Evolutionary conservation across 2,113 vertebrate species (phyloP).

Genomic region (Diadophis punctatus): DNA sequence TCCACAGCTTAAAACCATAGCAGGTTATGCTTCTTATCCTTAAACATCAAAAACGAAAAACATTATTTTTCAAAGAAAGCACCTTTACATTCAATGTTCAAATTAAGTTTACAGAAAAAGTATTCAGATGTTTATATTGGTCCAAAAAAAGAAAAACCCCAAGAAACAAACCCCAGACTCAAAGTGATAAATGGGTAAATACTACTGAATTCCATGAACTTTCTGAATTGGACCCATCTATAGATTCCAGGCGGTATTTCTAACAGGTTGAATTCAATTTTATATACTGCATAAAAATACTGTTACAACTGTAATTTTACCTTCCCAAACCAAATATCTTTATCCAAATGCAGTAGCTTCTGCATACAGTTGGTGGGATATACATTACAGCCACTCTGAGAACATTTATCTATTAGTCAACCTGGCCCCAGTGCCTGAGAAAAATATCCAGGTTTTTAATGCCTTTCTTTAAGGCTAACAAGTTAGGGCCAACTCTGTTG

Average conservation of each 20-base stretch:
- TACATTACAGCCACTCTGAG: neutral
- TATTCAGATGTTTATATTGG: neutral
- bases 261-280: neutral
- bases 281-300: neutral
- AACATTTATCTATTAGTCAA: neutral
- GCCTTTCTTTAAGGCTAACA: neutral
- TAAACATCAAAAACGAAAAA: rapidly evolving
- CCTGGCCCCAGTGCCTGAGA: neutral
- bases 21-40: neutral
- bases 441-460: neutral
- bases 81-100: neutral
- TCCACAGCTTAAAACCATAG: neutral
- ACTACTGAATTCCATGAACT: neutral
- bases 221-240: neutral
- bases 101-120: slow-evolving; percentile 13
- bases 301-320: neutral
- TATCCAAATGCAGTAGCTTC: neutral
- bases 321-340: neutral
- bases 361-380: neutral
- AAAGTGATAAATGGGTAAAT: neutral
- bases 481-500: neutral
- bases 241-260: neutral
- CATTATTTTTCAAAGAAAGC: neutral
- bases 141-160: neutral
- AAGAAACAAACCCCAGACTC: neutral